Evolutionary conservation across 1,140 invertebrate genomes (phyloP), one percentile per base, ranked within the genome.

Genomic region (Drosophila bocqueti): DNA sequence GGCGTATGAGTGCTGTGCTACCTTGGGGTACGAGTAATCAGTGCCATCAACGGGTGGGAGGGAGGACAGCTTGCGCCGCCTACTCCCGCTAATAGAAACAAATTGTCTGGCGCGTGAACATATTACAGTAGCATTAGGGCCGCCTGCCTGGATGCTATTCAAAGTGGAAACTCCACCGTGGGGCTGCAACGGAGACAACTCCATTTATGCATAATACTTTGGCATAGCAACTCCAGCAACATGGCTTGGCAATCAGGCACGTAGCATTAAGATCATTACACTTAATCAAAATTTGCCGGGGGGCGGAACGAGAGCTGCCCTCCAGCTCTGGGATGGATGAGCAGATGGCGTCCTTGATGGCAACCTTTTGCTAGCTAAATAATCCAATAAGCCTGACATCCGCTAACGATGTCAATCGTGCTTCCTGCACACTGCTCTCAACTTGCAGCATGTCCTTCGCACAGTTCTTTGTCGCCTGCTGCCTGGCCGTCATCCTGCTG

Each of bases 371-470:
- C 73, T n/a, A 18, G 15, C 16, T 21, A 49, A 49, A 49, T 79
- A 79, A 72, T 60, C 60, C 46, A 80, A 79, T 79, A 66, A 55
- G 55, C 55, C 31, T 60, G 55, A 58, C 45, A 50, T 47, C 54
- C 54, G 59, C 43, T 71, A 64, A 46, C 59, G 34, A 60, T 79
- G 76, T 61, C 76, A 79, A 64, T 73, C 38, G 47, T 72, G 38
- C 59, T 50, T 42, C 29, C 47, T 54, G 21, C 47, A 54, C 26
- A 45, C 21, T 11, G 24, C 49, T 36, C 21, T n/a, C 5, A 18
- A 45, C 50, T 34, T 82, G 50, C 60, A 92, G 87, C 50, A 93
- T 93, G 92, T 90, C 87, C 26, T 79, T 81, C 47, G 73, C 58
- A 49, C 91, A 91, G 76, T 79, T 83, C 68, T 45, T 81, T 24